A percentile compares a stretch with the other conserved stretches of the same genome.
These are phyloP conservation scores for Gonioctena quinquepunctata DNA, from an alignment of 1,140 invertebrate species.

Conservation along the genomic window DNA sequence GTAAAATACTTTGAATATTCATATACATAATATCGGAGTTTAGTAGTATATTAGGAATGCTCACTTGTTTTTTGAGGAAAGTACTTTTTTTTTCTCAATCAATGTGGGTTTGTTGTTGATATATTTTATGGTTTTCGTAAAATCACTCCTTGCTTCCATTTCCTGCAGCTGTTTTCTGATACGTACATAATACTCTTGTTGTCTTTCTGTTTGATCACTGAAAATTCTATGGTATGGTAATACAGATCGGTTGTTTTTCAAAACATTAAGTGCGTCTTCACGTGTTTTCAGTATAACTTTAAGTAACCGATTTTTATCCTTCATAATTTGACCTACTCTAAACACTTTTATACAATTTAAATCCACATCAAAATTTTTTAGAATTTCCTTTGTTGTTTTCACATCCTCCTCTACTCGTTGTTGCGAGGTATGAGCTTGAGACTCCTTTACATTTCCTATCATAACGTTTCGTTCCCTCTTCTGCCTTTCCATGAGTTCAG, in stretches of 20 bases:
- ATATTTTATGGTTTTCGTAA: too few relatives aligned
- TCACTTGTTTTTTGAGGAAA: not conserved
- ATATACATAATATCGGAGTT: not conserved
- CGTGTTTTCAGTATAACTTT: too few relatives aligned
- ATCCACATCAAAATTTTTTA: not conserved
- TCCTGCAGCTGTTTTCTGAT: too few relatives aligned
- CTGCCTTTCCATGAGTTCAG: not conserved
- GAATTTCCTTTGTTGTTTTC: not conserved
- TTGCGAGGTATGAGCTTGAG: not conserved
- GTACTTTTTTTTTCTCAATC: too few relatives aligned
- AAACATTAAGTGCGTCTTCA: too few relatives aligned
- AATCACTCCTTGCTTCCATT: too few relatives aligned
- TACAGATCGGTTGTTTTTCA: too few relatives aligned
- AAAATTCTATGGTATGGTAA: too few relatives aligned
- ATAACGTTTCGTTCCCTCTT: not conserved
- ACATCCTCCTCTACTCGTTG: not conserved
- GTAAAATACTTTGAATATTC: not conserved
- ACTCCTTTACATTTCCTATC: not conserved
- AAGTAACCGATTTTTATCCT: too few relatives aligned
- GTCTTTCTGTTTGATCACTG: too few relatives aligned
- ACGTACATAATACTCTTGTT: too few relatives aligned
- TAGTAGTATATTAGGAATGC: not conserved
- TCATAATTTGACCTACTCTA: conserved; percentile 2
- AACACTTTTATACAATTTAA: not conserved
- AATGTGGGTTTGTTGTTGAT: too few relatives aligned